phyloP scores from a whole-genome alignment of 2,888 invertebrate genomes.

The Mimumesa dahlbomi region DNA sequence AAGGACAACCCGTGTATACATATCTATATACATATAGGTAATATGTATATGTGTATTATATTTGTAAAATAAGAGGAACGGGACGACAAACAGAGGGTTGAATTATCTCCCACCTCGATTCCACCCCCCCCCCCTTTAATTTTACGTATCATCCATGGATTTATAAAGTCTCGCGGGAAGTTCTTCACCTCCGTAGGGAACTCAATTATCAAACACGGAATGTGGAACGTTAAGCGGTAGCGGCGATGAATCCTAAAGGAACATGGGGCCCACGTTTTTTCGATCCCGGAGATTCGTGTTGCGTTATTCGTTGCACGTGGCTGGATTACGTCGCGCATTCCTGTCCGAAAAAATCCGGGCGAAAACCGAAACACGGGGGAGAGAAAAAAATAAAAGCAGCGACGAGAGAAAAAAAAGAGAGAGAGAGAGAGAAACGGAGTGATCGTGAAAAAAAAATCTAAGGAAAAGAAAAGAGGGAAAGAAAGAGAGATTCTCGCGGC shows the following conservation, averaged over 20 bases:
- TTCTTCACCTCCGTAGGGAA: slow-evolving; percentile 27
- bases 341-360: slow-evolving; percentile 26
- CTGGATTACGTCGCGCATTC: slow-evolving; percentile 40
- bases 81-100: too few species aligned
- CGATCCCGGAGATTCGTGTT: not conserved
- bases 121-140: too few species aligned
- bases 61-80: too few species aligned
- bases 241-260: not conserved
- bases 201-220: slow-evolving; percentile 39
- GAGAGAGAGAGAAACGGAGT: not conserved
- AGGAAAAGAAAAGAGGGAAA: slow-evolving; percentile 36
- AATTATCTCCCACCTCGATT: too few species aligned
- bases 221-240: slow-evolving; percentile 1
- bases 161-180: slow-evolving; percentile 9
- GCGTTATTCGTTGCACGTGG: slow-evolving; percentile 30
- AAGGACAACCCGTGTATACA: too few species aligned
- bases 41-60: too few species aligned
- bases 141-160: too few species aligned
- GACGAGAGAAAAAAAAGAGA: too few species aligned
- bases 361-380: slow-evolving; percentile 36
- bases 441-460: slow-evolving; percentile 42
- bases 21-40: too few species aligned
- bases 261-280: not conserved
- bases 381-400: not conserved
- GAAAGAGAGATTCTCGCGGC: slow-evolving; percentile 41